phyloP scores from a whole-genome alignment of 1,140 invertebrate species.

The Penaeus vannamei region DNA sequence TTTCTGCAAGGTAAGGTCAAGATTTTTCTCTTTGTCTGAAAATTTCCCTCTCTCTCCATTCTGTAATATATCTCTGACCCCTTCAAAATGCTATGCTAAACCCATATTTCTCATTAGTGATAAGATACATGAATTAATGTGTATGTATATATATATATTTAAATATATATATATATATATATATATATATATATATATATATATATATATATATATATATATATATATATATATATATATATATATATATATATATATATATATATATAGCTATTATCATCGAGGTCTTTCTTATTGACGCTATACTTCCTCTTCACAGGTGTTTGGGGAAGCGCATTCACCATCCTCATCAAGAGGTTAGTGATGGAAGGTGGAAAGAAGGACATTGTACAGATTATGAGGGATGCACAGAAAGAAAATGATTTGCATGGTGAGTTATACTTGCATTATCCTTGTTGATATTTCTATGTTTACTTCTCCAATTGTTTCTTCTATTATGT shows the following conservation, averaged over 20 bases:
- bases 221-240: too few species aligned
- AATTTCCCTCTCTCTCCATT: constrained; percentile 1
- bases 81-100: background rate
- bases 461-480: too few species aligned
- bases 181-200: too few species aligned
- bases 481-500: too few species aligned
- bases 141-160: background rate
- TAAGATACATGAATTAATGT: background rate
- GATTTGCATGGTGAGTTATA: constrained; percentile 66
- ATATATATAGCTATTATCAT: background rate
- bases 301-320: constrained; percentile 31
- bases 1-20: constrained; percentile 70
- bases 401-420: constrained; percentile 69
- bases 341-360: constrained; percentile 74
- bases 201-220: too few species aligned
- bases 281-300: background rate
- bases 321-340: constrained; percentile 75
- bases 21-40: background rate
- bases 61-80: background rate
- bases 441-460: constrained; percentile 46
- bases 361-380: constrained; percentile 70
- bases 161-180: too few species aligned
- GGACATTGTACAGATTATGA: constrained; percentile 72
- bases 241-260: too few species aligned
- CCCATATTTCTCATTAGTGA: too few species aligned